A percentile compares a stretch with the other conserved stretches of the same genome.
Evolutionary conservation across 2,888 invertebrate genomes (phyloP).

Genomic region (Branchinecta sandiegonensis): DNA sequence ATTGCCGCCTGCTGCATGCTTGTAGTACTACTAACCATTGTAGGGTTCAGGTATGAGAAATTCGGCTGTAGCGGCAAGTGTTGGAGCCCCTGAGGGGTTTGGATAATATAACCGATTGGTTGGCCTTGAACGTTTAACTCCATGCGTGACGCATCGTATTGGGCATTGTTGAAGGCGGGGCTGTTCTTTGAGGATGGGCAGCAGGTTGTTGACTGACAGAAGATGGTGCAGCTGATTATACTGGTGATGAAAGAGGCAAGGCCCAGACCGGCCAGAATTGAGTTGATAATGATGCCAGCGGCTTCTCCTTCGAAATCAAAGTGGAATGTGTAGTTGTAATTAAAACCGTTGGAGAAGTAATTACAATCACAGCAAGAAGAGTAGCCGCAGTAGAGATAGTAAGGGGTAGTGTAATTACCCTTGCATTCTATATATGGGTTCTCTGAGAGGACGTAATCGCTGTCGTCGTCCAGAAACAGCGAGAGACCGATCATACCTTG

Average conservation of each 20-base stretch:
- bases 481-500: background rate
- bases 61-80: too few relatives aligned
- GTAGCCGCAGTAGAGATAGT: background rate
- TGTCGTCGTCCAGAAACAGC: background rate
- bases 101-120: too few relatives aligned
- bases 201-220: constrained; percentile 6
- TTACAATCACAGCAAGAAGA: background rate
- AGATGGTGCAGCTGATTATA: background rate
- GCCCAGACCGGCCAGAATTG: background rate
- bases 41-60: too few relatives aligned
- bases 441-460: background rate
- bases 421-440: background rate
- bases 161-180: too few relatives aligned
- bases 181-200: background rate
- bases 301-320: background rate
- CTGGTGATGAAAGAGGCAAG: background rate
- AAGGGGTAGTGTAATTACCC: background rate
- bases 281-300: background rate
- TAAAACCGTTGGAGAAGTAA: background rate
- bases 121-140: too few relatives aligned
- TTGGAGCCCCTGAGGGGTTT: too few relatives aligned
- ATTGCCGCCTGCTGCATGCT: too few relatives aligned
- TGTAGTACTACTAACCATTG: too few relatives aligned
- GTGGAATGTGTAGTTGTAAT: background rate
- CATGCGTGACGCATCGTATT: too few relatives aligned